phyloP scores from a whole-genome alignment of 1,140 invertebrate genomes.

The Drosophila paulistorum region DNA sequence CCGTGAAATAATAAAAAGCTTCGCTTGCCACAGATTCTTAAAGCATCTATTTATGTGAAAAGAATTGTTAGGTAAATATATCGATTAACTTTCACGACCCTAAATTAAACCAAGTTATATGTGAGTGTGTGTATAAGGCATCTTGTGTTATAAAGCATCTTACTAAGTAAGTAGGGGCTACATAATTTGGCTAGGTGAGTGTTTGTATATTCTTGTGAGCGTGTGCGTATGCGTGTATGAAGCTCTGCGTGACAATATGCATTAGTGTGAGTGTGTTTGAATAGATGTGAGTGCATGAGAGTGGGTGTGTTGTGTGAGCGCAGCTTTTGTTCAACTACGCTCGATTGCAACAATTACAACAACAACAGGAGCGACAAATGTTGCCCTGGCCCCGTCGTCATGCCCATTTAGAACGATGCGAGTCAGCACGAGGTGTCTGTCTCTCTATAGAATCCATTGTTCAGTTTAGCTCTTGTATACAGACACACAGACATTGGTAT shows the following conservation, averaged over 20 bases:
- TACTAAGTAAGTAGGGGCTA: slow-evolving; percentile 16
- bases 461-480: slow-evolving; percentile 35
- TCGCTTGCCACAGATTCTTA: background rate
- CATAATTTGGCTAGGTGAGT: slow-evolving; percentile 9
- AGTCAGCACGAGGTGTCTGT: slow-evolving; percentile 36
- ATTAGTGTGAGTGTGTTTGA: slow-evolving; percentile 20
- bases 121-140: background rate
- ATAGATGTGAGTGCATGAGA: slow-evolving; percentile 8
- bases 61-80: background rate
- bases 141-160: background rate
- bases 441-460: slow-evolving; percentile 41
- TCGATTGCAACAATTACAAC: slow-evolving; percentile 79
- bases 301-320: slow-evolving; percentile 21
- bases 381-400: slow-evolving; percentile 51
- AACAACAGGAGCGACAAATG: slow-evolving; percentile 48
- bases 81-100: background rate
- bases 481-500: slow-evolving; percentile 14
- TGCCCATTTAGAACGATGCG: slow-evolving; percentile 23
- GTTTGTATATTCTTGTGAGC: slow-evolving; percentile 20
- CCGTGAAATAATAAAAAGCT: background rate
- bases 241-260: slow-evolving; percentile 9
- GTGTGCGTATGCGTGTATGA: slow-evolving; percentile 12
- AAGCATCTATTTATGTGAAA: background rate
- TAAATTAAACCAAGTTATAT: background rate
- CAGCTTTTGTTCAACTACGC: slow-evolving; percentile 62